Conservation (phyloP, 2,888 invertebrate species). For the Portevinia maculata region DNA sequence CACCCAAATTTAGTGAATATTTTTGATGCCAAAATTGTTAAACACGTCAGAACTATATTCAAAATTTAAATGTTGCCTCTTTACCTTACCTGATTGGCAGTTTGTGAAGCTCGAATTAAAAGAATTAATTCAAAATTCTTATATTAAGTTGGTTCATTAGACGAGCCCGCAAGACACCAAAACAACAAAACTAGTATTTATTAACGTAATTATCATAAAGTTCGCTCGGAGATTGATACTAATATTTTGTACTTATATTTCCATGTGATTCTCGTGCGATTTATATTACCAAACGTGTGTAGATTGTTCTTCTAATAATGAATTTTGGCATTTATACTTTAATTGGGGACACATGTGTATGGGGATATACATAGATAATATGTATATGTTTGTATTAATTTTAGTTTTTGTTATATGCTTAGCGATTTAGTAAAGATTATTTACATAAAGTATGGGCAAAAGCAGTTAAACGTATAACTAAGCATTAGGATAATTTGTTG, state of each 20-base stretch:
- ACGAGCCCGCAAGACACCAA: background rate
- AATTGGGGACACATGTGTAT: slow-evolving; percentile 51
- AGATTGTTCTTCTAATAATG: background rate
- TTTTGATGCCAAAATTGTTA: slow-evolving; percentile 21
- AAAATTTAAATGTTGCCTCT: slow-evolving; percentile 26
- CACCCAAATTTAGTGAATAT: background rate
- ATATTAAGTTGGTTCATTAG: slow-evolving; percentile 2
- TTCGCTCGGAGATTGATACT: slow-evolving; percentile 53
- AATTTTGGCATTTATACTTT: slow-evolving; percentile 50
- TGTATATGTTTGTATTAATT: slow-evolving; percentile 4
- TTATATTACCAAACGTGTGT: slow-evolving; percentile 12
- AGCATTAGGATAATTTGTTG: slow-evolving; percentile 19
- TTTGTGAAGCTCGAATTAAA: slow-evolving; percentile 5
- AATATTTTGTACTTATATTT: slow-evolving; percentile 56
- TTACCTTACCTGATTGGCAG: slow-evolving; percentile 5
- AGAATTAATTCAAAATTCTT: slow-evolving; percentile 28
- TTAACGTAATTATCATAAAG: slow-evolving; percentile 68
- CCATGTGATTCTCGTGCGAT: background rate
- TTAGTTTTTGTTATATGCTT: slow-evolving; percentile 3
- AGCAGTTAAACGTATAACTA: slow-evolving; percentile 38
- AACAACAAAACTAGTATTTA: slow-evolving; percentile 57
- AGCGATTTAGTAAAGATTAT: slow-evolving; percentile 38
- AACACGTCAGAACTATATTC: slow-evolving; percentile 26
- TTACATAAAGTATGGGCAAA: slow-evolving; percentile 27
- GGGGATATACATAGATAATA: no score